Evolutionary conservation across 2,888 invertebrate genomes (phyloP).

Genomic region (Pachydiplax longipennis): DNA sequence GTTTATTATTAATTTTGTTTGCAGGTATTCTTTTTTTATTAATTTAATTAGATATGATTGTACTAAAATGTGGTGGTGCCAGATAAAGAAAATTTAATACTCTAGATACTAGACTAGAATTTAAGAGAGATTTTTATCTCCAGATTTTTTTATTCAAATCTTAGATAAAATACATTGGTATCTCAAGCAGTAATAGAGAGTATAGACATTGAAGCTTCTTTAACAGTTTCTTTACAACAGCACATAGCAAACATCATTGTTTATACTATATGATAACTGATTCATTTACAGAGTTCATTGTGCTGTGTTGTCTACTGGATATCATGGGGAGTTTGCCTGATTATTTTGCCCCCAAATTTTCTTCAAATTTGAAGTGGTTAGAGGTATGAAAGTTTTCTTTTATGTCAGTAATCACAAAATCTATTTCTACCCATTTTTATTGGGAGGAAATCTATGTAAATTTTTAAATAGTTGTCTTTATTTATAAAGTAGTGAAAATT

Average conservation of each 20-base stretch:
- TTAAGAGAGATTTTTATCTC: no score
- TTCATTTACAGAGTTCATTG: slow-evolving; percentile 64
- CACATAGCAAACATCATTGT: no score
- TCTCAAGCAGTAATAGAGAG: no score
- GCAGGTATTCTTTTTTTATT: no score
- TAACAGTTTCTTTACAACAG: no score
- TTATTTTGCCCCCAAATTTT: slow-evolving; percentile 66
- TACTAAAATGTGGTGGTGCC: no score
- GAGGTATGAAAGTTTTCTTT: slow-evolving; percentile 3
- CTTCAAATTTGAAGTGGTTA: slow-evolving; percentile 27
- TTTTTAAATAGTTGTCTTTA: neutral
- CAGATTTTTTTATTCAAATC: no score
- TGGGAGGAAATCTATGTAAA: neutral
- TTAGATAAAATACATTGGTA: neutral
- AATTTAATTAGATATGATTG: no score
- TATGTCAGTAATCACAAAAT: neutral
- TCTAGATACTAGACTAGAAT: no score
- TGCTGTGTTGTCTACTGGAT: slow-evolving; percentile 80
- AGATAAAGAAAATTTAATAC: no score
- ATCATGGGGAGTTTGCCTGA: slow-evolving; percentile 81
- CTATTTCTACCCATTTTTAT: neutral
- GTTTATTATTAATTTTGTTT: no score
- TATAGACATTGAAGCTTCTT: no score
- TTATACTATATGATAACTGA: neutral
- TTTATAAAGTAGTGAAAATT: neutral